Percentiles rank a stretch among this genome's conserved stretches.
Evolutionary conservation across 2,113 vertebrate species (phyloP).

Genomic region (Podarcis muralis): DNA sequence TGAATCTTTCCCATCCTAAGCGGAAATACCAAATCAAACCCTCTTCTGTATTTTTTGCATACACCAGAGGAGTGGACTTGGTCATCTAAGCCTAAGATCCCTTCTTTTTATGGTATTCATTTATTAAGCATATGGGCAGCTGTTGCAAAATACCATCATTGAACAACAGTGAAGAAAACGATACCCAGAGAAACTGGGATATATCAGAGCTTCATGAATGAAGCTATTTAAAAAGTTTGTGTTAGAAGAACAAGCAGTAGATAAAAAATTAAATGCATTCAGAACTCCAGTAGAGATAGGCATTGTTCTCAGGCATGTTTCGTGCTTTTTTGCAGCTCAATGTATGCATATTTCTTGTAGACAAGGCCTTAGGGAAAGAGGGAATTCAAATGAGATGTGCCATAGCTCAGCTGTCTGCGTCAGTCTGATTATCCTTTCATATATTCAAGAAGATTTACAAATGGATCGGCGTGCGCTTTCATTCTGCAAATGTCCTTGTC

Average conservation of each 20-base stretch:
- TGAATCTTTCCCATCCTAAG: neutral
- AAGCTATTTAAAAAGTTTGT: constrained; percentile 1
- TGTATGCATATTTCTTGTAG: constrained; percentile 49
- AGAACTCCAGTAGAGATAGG: constrained; percentile 12
- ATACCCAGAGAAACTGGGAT: neutral
- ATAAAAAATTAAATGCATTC: constrained; percentile 27
- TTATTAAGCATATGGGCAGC: neutral
- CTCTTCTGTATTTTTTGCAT: neutral
- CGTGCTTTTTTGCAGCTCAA: constrained; percentile 24
- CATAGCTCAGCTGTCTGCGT: constrained; percentile 41
- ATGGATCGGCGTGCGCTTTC: constrained; percentile 45
- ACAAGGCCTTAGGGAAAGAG: constrained; percentile 52
- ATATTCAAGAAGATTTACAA: constrained; percentile 56
- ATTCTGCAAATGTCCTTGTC: constrained; percentile 61
- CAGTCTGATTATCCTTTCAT: constrained; percentile 63
- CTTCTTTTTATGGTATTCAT: neutral
- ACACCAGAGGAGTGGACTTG: neutral
- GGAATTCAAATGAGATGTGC: constrained; percentile 52
- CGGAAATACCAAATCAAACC: too few relatives aligned
- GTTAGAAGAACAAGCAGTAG: neutral
- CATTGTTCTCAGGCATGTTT: constrained; percentile 34
- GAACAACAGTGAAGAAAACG: neutral
- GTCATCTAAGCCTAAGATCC: neutral
- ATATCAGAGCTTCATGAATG: neutral
- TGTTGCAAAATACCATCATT: neutral